Conservation (phyloP, 2,113 vertebrate genomes). For the Copsychus sechellarum region DNA sequence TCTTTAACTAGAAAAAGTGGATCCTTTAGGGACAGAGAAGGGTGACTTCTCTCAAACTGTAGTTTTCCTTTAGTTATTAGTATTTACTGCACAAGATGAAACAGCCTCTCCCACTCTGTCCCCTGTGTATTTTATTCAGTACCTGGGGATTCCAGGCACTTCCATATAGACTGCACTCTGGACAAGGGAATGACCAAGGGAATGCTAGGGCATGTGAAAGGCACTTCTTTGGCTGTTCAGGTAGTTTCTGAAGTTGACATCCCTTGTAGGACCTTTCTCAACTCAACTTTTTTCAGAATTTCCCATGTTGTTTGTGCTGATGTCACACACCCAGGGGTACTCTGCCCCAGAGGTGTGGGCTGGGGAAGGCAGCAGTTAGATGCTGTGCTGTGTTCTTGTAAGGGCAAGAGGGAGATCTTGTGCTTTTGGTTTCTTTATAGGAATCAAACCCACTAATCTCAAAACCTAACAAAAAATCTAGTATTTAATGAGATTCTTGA, state of each 20-base stretch:
- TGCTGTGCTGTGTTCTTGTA: not conserved
- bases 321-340: not conserved
- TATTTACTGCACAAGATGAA: not conserved
- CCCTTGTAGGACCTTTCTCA: not conserved
- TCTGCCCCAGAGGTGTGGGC: not conserved
- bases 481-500: not conserved
- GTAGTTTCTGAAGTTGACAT: not conserved
- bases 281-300: not conserved
- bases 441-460: not conserved
- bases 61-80: not conserved
- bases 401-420: not conserved
- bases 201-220: not conserved
- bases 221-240: not conserved
- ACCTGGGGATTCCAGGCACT: not conserved
- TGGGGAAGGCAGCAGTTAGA: not conserved
- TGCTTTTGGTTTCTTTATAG: not conserved
- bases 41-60: not conserved
- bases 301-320: not conserved
- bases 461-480: not conserved
- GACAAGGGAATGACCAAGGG: not conserved
- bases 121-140: not conserved
- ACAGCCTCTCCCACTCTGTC: not conserved
- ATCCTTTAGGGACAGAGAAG: not conserved
- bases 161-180: fast-evolving
- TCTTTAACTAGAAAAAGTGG: not conserved